Evolutionary conservation across 2,888 invertebrate species (phyloP).

Genomic region (Ctenicera cuprea): DNA sequence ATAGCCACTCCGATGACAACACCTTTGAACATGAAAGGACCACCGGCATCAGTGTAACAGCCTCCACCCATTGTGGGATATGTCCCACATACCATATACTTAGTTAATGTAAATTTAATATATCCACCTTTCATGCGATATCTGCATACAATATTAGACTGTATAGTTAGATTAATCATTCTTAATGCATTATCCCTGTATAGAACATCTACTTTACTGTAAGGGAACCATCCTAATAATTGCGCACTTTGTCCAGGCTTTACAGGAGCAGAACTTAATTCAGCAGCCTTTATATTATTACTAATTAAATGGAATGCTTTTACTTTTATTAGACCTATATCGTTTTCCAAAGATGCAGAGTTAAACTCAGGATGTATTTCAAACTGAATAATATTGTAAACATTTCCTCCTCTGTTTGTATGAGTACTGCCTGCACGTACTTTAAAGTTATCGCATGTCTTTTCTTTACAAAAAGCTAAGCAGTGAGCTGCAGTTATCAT

Average conservation of each 20-base stretch:
- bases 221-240: constrained; percentile 33
- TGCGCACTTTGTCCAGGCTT: neutral
- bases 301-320: neutral
- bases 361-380: constrained; percentile 30
- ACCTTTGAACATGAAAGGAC: constrained; percentile 14
- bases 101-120: constrained; percentile 3
- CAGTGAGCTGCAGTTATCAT: constrained; percentile 41
- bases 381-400: neutral
- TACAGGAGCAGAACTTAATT: neutral
- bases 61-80: constrained; percentile 14
- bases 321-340: constrained; percentile 32
- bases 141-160: constrained; percentile 11
- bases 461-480: neutral
- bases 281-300: neutral
- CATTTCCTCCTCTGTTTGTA: constrained; percentile 20
- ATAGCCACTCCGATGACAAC: constrained; percentile 23
- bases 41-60: constrained; percentile 36
- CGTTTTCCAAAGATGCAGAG: neutral
- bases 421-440: constrained; percentile 34
- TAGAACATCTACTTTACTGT: constrained; percentile 4
- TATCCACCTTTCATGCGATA: constrained; percentile 27
- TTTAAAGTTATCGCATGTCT: constrained; percentile 6
- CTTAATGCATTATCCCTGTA: constrained; percentile 30
- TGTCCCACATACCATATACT: constrained; percentile 18
- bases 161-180: constrained; percentile 18